Evolutionary conservation across 2,113 vertebrate genomes (phyloP).

Genomic region (Copsychus sechellarum): DNA sequence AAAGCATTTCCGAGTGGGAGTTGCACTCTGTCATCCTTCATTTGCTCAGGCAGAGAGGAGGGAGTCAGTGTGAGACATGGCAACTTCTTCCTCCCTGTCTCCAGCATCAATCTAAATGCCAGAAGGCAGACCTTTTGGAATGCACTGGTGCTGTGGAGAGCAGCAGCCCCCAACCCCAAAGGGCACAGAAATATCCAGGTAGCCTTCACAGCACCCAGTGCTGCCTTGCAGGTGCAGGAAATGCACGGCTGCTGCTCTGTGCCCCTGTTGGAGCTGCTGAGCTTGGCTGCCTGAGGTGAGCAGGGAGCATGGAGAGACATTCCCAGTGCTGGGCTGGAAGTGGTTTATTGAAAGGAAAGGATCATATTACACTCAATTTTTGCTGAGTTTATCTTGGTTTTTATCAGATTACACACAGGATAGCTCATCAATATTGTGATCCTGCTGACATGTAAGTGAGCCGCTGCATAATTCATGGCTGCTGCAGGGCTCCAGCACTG

Average conservation of each 20-base stretch:
- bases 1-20: constrained; percentile 66
- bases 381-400: constrained; percentile 68
- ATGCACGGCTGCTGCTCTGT: accelerated
- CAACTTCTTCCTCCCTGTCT: constrained; percentile 73
- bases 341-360: constrained; percentile 44
- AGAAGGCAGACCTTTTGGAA: constrained; percentile 71
- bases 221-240: background rate
- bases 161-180: constrained; percentile 66
- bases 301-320: background rate
- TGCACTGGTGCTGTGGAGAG: constrained; percentile 57
- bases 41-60: constrained; percentile 44
- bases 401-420: constrained; percentile 55
- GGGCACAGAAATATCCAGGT: constrained; percentile 72
- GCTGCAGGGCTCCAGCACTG: constrained; percentile 24
- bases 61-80: constrained; percentile 42
- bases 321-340: background rate
- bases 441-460: constrained; percentile 55
- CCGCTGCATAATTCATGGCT: constrained; percentile 63
- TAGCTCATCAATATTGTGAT: constrained; percentile 70
- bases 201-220: background rate
- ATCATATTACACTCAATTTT: constrained; percentile 49
- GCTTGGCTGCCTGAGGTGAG: background rate
- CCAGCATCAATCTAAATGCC: constrained; percentile 76
- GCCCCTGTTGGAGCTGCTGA: background rate
- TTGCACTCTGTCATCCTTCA: constrained; percentile 51